These are phyloP conservation scores for Pocillopora verrucosa DNA, from an alignment of 64 coral and sea anemone species.

Conservation along the genomic window DNA sequence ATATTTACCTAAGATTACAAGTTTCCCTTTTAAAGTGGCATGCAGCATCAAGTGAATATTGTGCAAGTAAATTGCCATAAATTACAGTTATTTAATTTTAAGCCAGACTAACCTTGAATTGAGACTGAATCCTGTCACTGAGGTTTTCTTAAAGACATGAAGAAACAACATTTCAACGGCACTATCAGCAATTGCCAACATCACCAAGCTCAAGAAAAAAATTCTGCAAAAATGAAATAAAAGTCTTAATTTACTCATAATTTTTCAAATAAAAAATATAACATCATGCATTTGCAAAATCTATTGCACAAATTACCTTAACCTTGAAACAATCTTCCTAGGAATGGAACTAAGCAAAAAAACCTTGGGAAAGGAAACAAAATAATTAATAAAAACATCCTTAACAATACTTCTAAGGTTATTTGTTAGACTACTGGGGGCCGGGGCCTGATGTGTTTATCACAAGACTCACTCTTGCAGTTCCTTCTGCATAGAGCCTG, in stretches of 20 bases:
- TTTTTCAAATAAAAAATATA: too few species aligned
- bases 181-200: constrained; percentile 36
- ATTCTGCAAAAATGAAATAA: constrained; percentile 67
- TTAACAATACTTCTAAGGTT: too few species aligned
- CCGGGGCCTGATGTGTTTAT: too few species aligned
- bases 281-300: too few species aligned
- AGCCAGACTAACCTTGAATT: background rate
- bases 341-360: constrained; percentile 74
- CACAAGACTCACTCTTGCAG: too few species aligned
- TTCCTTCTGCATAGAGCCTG: too few species aligned
- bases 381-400: background rate
- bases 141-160: constrained; percentile 50
- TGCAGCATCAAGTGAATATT: too few species aligned
- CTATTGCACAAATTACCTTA: constrained; percentile 33
- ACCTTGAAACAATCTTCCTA: constrained; percentile 75
- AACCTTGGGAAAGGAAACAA: constrained; percentile 46
- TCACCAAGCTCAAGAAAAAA: constrained; percentile 46
- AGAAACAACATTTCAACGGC: constrained; percentile 45
- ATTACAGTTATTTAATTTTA: background rate
- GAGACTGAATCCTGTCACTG: constrained; percentile 90
- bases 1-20: too few species aligned
- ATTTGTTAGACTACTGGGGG: too few species aligned
- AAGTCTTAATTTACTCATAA: too few species aligned
- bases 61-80: too few species aligned
- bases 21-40: too few species aligned